A percentile compares a stretch with the other conserved stretches of the same genome.
phyloP scores from a whole-genome alignment of 2,888 invertebrate genomes.

The Leistus spinibarbis region DNA sequence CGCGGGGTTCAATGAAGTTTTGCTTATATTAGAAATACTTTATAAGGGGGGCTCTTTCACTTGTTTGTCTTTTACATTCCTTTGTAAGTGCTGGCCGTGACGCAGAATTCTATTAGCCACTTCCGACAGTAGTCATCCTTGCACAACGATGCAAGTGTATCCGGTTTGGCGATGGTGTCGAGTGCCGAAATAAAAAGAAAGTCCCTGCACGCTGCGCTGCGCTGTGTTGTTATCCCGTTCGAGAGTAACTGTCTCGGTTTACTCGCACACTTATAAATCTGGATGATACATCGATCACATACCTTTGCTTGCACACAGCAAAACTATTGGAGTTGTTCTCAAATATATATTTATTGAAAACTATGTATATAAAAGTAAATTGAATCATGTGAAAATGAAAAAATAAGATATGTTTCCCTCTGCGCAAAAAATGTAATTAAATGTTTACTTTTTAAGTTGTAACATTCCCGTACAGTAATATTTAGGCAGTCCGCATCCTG shows the following conservation, averaged over 20 bases:
- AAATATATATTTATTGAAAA: no score
- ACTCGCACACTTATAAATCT: background rate
- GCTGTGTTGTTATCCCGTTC: background rate
- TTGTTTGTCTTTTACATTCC: conserved; percentile 40
- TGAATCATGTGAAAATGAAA: no score
- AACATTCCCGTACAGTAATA: background rate
- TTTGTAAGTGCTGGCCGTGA: conserved; percentile 39
- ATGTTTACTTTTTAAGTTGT: background rate
- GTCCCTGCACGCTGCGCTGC: background rate
- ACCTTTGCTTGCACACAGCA: no score
- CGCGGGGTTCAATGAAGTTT: conserved; percentile 35
- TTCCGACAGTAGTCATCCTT: conserved; percentile 29
- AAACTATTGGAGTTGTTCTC: no score
- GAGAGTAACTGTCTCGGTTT: background rate
- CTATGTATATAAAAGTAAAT: no score
- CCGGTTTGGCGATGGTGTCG: background rate
- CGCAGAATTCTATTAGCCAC: conserved; percentile 38
- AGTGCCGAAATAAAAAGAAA: background rate
- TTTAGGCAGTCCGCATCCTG: background rate
- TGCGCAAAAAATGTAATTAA: no score
- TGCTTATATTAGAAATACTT: conserved; percentile 40
- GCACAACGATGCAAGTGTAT: background rate
- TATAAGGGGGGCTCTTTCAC: conserved; percentile 38
- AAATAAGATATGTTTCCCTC: no score
- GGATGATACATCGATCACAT: no score